These are phyloP conservation scores for Prionailurus bengalensis DNA, from an alignment of 2,113 vertebrate genomes.

Conservation along the genomic window DNA sequence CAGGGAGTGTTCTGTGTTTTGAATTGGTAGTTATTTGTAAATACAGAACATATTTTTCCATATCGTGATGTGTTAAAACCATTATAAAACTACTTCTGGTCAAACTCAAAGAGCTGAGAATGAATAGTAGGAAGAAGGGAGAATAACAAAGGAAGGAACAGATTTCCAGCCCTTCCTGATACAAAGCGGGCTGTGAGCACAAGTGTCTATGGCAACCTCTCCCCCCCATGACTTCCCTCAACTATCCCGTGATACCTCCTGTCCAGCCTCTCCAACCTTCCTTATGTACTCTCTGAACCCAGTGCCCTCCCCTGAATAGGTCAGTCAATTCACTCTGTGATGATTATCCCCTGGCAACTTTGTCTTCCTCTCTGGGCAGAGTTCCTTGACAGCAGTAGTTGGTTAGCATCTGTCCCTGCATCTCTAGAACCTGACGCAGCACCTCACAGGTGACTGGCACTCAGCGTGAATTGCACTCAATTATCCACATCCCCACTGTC, in stretches of 20 bases:
- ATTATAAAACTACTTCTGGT: background rate
- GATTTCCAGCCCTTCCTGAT: background rate
- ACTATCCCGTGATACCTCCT: background rate
- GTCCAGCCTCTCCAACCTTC: background rate
- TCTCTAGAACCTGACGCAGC: background rate
- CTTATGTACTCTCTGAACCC: background rate
- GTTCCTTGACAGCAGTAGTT: background rate
- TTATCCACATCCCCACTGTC: background rate
- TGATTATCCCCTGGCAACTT: background rate
- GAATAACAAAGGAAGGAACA: background rate
- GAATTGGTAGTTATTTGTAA: background rate
- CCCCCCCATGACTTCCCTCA: background rate
- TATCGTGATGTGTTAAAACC: background rate
- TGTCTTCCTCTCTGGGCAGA: background rate
- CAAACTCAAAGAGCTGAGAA: background rate
- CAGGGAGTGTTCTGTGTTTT: background rate
- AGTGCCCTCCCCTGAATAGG: background rate
- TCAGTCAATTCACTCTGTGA: background rate
- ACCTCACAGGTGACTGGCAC: background rate
- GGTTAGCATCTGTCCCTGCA: background rate
- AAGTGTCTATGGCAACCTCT: background rate
- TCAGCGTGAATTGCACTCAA: background rate
- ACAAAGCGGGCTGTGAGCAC: background rate
- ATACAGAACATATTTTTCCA: background rate
- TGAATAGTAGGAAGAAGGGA: background rate